Base-by-base conservation (phyloP, 2,888 invertebrate species). In the Gortyna flavago region DNA sequence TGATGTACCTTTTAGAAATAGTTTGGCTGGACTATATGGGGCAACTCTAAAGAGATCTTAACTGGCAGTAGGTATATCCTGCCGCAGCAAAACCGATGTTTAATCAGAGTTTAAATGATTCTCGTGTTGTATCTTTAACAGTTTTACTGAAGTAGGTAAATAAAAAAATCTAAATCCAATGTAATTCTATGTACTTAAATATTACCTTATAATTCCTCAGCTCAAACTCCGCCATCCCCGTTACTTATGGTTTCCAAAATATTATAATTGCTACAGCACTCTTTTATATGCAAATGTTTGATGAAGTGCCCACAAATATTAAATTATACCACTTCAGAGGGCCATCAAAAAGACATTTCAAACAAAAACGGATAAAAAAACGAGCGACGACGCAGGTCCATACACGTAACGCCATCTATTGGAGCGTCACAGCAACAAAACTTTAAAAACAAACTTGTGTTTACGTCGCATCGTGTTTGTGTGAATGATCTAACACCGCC, bases 401-500 rank as follows among this genome's bases (percentile, higher is more conserved):
- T 38, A 78, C 76, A 51, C 11, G 41, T 81, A 84, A 69, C 84
- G 88, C 87, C 88, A 90, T 90, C 89, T 91, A 71, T 85, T 74
- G 78, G 41, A 44, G 41, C 51, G 13, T 0, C 57, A 70, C 7
- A 57, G 64, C 69, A 74, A 65, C 70, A 67, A 61, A 72, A 77
- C 72, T 74, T 71, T 64, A 73, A 81, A 77, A 83, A 87, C 87
- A 86, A 81, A 77, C 70, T 75, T 69, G 35, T 85, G 84, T 87
- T 87, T 85, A 85, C 76, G 18, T 75, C 57, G 65, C 41, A 44
- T 48, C 38, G 65, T 72, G 71, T 44, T 41, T 51, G 71, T 71
- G n/a, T 32, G 35, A 65, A 59, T 59, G 13, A 65, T 64, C 48
- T 68, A 68, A 66, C 32, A 59, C 44, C 48, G 41, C 65, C 51